Base-by-base conservation (phyloP, 37 sponge, comb jelly and placozoan genomes). In the Aphrocallistes beatrix region DNA sequence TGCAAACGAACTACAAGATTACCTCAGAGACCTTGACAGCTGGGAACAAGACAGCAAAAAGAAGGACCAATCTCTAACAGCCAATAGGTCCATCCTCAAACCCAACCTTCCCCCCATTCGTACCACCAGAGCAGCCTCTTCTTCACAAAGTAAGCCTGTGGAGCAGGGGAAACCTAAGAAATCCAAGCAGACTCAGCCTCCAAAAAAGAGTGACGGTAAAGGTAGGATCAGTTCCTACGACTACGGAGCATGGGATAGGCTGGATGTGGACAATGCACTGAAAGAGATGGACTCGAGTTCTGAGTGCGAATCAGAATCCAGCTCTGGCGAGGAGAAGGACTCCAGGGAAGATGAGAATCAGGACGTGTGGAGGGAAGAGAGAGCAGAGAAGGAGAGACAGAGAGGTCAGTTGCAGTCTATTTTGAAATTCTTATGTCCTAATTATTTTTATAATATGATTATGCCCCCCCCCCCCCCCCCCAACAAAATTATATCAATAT, bases 231-330 rank as follows among this genome's bases (percentile, higher is more conserved):
- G 37, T n/a, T 92, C 94, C 25, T 92, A 88, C 85, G 99, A 99
- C 82, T 99, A 94, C 85, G 83, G 86, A 47, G 87, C 93, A 10
- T 99, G 99, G 99, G 96, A 95, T 87, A 93, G 95, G 75, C 91
- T 94, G 91, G 94, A 95, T 90, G 99, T 99, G 88, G 99, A 94
- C 37, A 84, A 90, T 81, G 38, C n/a, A 1, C 37, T n/a, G 34
- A 21, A 60, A 60, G 75, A 60, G 75, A 60, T 60, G 17, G 49
- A 47, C 17, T 25, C 32, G 6, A 60, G 75, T 60, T 60, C 75
- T 60, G 75, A 60, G 34, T 60, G 28, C 34, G 39, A 38, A 36
- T 13, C 9, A 13, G 9, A 36, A 37, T 17, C 9, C 38, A 82
- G 25, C 38, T 3, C 39, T 38, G 39, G 39, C 37, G 50, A 21